phyloP scores from a whole-genome alignment of 92 coral and sea anemone species.

The Phymanthus crucifer region DNA sequence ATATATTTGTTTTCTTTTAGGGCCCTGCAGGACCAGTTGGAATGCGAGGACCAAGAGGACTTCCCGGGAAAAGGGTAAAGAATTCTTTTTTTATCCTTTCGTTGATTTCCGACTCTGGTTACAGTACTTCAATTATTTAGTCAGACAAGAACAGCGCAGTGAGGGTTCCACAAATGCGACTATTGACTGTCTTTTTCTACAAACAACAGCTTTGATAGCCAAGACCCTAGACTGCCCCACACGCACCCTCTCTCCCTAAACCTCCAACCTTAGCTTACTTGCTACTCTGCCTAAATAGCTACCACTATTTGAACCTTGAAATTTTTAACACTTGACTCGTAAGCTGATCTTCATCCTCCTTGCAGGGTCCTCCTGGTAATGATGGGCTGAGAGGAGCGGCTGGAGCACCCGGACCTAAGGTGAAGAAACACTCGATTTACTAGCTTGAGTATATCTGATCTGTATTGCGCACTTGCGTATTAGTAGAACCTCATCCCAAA shows the following conservation, averaged over 20 bases:
- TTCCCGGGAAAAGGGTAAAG: constrained; percentile 75
- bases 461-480: too few species aligned
- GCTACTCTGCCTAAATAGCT: not conserved
- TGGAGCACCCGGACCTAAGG: constrained; percentile 66
- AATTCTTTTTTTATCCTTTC: not conserved
- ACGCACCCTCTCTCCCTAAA: too few species aligned
- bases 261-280: too few species aligned
- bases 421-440: not conserved
- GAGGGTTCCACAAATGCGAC: too few species aligned
- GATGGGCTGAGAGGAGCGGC: constrained; percentile 68
- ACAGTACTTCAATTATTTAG: not conserved
- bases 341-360: not conserved
- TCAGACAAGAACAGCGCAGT: not conserved
- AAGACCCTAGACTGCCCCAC: too few species aligned
- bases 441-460: not conserved
- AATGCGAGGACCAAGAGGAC: constrained; percentile 70
- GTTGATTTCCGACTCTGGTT: not conserved
- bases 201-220: too few species aligned
- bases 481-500: too few species aligned
- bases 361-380: constrained; percentile 66
- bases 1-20: constrained; percentile 33
- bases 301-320: not conserved
- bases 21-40: constrained; percentile 79
- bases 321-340: too few species aligned
- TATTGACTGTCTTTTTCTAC: too few species aligned